Evolutionary conservation across 1,140 invertebrate species (phyloP), one percentile per base, ranked within the genome.

Genomic region (Trichomalopsis sarcophagae): DNA sequence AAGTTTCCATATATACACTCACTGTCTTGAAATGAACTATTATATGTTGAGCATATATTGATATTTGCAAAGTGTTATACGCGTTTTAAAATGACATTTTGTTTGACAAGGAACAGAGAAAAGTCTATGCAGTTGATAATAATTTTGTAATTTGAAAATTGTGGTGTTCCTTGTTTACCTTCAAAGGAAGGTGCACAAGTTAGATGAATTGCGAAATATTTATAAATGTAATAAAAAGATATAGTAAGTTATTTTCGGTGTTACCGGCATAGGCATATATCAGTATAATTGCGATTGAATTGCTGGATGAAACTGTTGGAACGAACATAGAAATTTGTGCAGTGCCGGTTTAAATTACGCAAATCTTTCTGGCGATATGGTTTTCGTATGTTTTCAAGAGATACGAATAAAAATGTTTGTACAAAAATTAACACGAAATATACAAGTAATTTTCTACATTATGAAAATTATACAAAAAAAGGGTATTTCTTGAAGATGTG

Each of bases 121-220:
- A 71, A n/a, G 27, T 47, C 27, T 81, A 44, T 47, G 40, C 27
- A 7, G n/a, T 33, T 47, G 40, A 47, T 81, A 40, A 30, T 71
- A 27, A 13, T 81, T 81, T 81, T 81, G 14, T 40, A 71, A 81
- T 30, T 81, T 71, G 5, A 81, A 44, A 69, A 30, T 81, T 30
- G 14, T 47, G 27, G 9, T 5, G 36, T 71, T 81, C 40, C 40
- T 47, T 71, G 78, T 80, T 80, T 80, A 10, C 23, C 9, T 23
- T 62, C 4, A 68, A 79, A 36, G 33, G 14, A 40, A 40, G 62
- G 36, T 79, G 55, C 77, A 79, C 50, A 66, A 79, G 62, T 2
- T 40, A 68, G 30, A 66, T 10, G 27, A 33, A 55, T n/a, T 79
- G 21, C 6, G 55, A 79, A 17, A 23, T 62, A 66, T 23, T 17